Conservation (phyloP, 2,113 vertebrate genomes). For the Halcyon senegalensis region DNA sequence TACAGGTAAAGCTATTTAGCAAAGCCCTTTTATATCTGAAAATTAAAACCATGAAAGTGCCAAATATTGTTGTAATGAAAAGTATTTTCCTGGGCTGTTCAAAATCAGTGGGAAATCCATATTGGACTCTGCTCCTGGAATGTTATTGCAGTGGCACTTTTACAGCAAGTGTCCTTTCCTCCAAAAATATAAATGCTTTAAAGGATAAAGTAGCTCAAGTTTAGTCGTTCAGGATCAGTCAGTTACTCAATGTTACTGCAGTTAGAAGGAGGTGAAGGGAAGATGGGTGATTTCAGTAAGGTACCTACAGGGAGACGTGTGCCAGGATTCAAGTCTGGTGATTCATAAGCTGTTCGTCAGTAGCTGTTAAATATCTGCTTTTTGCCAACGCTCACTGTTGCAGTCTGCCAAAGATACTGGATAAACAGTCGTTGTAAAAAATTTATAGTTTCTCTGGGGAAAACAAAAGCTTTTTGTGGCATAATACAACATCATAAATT, state of each 20-base stretch:
- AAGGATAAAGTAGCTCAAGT: background rate
- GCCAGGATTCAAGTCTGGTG: background rate
- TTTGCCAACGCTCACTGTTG: constrained; percentile 42
- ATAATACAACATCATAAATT: constrained; percentile 66
- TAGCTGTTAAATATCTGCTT: constrained; percentile 48
- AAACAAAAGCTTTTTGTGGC: constrained; percentile 69
- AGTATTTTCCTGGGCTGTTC: background rate
- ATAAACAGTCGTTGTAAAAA: constrained; percentile 65
- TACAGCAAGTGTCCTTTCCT: background rate
- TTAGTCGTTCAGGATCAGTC: background rate
- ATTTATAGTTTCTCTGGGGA: constrained; percentile 66
- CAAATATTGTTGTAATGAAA: background rate
- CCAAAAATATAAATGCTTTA: background rate
- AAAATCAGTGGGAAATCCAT: background rate
- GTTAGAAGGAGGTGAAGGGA: background rate
- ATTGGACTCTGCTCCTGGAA: background rate
- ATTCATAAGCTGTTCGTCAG: constrained; percentile 51
- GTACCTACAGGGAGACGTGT: constrained; percentile 3
- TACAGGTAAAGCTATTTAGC: background rate
- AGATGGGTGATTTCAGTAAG: background rate
- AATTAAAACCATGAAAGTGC: background rate
- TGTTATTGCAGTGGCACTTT: background rate
- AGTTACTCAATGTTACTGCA: background rate
- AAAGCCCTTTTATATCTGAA: background rate
- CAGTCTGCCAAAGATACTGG: constrained; percentile 61